These are phyloP conservation scores for Patella pellucida DNA, from an alignment of 2,888 invertebrate genomes.

Conservation along the genomic window DNA sequence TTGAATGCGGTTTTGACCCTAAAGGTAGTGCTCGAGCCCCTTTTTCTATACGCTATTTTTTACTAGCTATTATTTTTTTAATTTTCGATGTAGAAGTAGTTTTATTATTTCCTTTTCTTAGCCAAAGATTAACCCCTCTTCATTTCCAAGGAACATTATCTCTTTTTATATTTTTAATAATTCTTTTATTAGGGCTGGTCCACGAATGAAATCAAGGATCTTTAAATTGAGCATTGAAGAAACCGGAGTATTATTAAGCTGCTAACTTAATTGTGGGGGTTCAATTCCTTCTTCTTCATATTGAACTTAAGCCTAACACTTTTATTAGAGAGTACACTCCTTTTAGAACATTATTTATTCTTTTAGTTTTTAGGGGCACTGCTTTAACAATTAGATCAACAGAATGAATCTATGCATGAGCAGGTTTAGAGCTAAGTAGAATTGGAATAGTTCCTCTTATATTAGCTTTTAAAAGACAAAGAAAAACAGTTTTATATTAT, in stretches of 20 bases:
- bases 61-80: constrained; percentile 80
- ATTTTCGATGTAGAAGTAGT: constrained; percentile 83
- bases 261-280: too few species aligned
- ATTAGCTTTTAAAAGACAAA: too few species aligned
- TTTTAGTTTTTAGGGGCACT: too few species aligned
- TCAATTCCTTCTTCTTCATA: background rate
- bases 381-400: too few species aligned
- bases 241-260: too few species aligned
- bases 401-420: too few species aligned
- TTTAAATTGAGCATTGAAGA: constrained; percentile 19
- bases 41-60: constrained; percentile 78
- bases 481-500: too few species aligned
- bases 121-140: background rate
- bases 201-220: constrained; percentile 33
- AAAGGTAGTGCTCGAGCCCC: constrained; percentile 74
- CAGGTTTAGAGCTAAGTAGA: too few species aligned
- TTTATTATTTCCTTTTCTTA: constrained; percentile 75
- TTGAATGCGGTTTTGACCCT: constrained; percentile 78
- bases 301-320: background rate
- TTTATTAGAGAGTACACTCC: too few species aligned
- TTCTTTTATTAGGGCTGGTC: constrained; percentile 24
- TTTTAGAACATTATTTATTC: too few species aligned
- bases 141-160: background rate
- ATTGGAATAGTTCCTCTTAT: too few species aligned
- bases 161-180: constrained; percentile 21